phyloP scores from a whole-genome alignment of 2,888 invertebrate genomes.

The Drosophila koepferae region DNA sequence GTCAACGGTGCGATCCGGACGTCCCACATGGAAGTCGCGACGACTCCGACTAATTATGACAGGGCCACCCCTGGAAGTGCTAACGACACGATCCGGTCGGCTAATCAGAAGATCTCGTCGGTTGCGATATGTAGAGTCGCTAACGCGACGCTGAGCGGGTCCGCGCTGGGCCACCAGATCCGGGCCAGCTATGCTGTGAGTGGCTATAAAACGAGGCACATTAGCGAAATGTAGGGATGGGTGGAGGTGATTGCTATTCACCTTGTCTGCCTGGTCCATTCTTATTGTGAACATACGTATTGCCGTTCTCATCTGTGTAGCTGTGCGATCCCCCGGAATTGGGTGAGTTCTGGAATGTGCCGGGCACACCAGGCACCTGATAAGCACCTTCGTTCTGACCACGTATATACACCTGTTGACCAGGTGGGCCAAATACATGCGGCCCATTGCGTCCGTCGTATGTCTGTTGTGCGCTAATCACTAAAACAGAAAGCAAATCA shows the following conservation, averaged over 20 bases:
- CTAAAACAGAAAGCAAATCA: background rate
- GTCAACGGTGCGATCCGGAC: conserved; percentile 57
- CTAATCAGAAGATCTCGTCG: conserved; percentile 3
- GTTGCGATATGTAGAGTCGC: background rate
- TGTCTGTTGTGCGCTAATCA: conserved; percentile 41
- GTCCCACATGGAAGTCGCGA: conserved; percentile 39
- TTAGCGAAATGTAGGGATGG: background rate
- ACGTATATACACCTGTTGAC: conserved; percentile 58
- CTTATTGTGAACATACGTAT: conserved; percentile 38
- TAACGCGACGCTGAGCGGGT: conserved; percentile 11
- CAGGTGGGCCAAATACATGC: conserved; percentile 46
- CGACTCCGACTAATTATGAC: conserved; percentile 13
- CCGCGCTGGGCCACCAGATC: conserved; percentile 28
- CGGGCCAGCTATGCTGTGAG: conserved; percentile 55
- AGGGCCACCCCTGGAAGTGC: background rate
- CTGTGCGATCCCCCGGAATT: conserved; percentile 28
- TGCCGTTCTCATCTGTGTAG: conserved; percentile 53
- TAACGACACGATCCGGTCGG: conserved; percentile 32
- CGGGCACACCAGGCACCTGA: conserved; percentile 57
- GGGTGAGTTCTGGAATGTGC: conserved; percentile 47
- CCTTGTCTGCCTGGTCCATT: conserved; percentile 28
- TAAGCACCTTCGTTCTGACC: conserved; percentile 60
- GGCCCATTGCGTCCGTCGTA: conserved; percentile 64
- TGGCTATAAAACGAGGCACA: conserved; percentile 2
- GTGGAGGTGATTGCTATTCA: background rate